Conservation (phyloP, 2,888 invertebrate genomes). For the Andrena bucephala region DNA sequence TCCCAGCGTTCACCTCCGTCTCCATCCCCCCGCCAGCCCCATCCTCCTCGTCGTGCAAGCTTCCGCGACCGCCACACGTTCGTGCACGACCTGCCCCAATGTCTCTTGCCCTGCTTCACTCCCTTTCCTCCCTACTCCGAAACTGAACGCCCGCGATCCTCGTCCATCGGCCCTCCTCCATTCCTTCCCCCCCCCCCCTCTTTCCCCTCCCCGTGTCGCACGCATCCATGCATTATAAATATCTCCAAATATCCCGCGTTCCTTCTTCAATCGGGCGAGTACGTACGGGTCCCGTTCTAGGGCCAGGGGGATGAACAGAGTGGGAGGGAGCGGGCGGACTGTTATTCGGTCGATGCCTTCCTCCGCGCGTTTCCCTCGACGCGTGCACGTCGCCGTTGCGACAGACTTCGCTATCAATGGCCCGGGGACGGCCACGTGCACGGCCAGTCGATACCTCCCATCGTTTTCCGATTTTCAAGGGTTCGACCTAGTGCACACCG, state of each 20-base stretch:
- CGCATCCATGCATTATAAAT: slow-evolving; percentile 76
- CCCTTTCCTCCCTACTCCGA: slow-evolving; percentile 4
- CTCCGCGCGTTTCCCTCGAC: not conserved
- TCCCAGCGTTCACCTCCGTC: slow-evolving; percentile 50
- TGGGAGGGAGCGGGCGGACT: slow-evolving; percentile 29
- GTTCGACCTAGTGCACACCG: slow-evolving; percentile 1
- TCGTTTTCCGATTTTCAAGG: slow-evolving; percentile 34
- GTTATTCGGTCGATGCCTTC: slow-evolving; percentile 65
- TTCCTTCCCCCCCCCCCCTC: slow-evolving; percentile 22
- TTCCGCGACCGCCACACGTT: slow-evolving; percentile 63
- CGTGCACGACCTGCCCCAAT: slow-evolving; percentile 73
- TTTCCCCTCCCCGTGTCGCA: slow-evolving; percentile 43
- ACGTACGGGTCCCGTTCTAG: not conserved
- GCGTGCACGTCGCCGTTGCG: slow-evolving; percentile 29
- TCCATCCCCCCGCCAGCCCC: slow-evolving; percentile 36
- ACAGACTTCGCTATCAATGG: slow-evolving; percentile 43
- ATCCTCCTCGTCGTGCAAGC: slow-evolving; percentile 36
- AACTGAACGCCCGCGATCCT: slow-evolving; percentile 28
- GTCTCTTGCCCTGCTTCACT: slow-evolving; percentile 47
- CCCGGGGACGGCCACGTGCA: slow-evolving; percentile 16
- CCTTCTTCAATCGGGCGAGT: slow-evolving; percentile 64
- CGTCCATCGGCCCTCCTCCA: slow-evolving; percentile 28
- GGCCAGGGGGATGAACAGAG: not conserved
- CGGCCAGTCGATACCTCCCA: slow-evolving; percentile 18
- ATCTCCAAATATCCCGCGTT: slow-evolving; percentile 75